Evolutionary conservation across 2,888 invertebrate species (phyloP).

Genomic region (Anodontia alba): DNA sequence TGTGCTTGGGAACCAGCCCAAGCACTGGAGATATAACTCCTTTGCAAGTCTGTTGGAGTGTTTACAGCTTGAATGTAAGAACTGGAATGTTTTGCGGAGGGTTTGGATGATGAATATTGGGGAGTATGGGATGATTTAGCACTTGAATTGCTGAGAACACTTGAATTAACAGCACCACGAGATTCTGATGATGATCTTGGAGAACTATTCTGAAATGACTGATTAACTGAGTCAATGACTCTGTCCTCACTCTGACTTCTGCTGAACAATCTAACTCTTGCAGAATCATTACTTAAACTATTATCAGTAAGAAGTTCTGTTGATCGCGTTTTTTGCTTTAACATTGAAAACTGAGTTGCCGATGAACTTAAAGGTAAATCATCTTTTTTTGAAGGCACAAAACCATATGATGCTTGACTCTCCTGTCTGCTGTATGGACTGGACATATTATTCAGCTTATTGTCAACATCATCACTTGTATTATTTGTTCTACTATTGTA

Average conservation of each 20-base stretch:
- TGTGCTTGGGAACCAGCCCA: constrained; percentile 2
- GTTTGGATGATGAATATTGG: background rate
- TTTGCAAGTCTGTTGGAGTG: background rate
- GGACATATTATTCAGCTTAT: background rate
- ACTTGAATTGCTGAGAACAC: constrained; percentile 26
- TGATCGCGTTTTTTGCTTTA: constrained; percentile 31
- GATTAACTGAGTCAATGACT: constrained; percentile 12
- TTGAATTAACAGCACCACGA: constrained; percentile 30
- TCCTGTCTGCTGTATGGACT: constrained; percentile 30
- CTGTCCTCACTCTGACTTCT: constrained; percentile 42
- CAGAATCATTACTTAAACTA: constrained; percentile 27
- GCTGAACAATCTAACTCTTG: constrained; percentile 18
- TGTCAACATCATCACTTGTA: constrained; percentile 28
- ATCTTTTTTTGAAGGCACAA: constrained; percentile 42
- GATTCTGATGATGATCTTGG: constrained; percentile 45
- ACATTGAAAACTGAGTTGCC: background rate
- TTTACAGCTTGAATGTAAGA: too few species aligned
- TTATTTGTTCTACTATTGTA: constrained; percentile 33
- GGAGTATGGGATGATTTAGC: constrained; percentile 7
- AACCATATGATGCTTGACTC: constrained; percentile 51
- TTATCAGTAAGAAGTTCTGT: constrained; percentile 48
- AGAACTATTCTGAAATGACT: constrained; percentile 13
- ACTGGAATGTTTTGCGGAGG: background rate
- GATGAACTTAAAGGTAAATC: constrained; percentile 32
- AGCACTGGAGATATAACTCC: background rate